Evolutionary conservation across 2,113 vertebrate species (phyloP).

Genomic region (Salvelinus sp.): DNA sequence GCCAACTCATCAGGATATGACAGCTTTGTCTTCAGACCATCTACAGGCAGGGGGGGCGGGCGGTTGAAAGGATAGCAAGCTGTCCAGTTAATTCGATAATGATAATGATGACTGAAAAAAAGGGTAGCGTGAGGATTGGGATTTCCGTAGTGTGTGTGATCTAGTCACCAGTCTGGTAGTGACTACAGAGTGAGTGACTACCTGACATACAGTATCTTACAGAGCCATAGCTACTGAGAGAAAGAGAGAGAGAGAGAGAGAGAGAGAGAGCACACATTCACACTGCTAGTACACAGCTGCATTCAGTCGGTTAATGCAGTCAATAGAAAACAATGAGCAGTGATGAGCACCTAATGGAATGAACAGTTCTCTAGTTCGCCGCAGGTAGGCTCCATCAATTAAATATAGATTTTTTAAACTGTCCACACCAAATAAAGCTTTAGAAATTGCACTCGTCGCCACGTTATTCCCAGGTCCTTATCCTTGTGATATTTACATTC

Average conservation of each 20-base stretch:
- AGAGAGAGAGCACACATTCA: slow-evolving; percentile 45
- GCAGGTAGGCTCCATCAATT: slow-evolving; percentile 9
- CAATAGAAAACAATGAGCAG: slow-evolving; percentile 31
- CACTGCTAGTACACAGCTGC: slow-evolving; percentile 33
- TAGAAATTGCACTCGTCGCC: slow-evolving; percentile 68
- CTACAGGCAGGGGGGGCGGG: slow-evolving; percentile 20
- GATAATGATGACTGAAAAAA: slow-evolving; percentile 20
- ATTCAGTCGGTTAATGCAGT: slow-evolving; percentile 45
- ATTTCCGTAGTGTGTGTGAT: background rate
- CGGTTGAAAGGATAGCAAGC: slow-evolving; percentile 7
- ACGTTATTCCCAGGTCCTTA: slow-evolving; percentile 29
- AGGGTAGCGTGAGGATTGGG: background rate
- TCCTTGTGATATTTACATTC: slow-evolving; percentile 71
- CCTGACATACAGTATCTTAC: slow-evolving; percentile 15
- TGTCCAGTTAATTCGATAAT: slow-evolving; percentile 2
- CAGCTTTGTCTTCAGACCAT: slow-evolving; percentile 4
- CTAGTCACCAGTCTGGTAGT: slow-evolving; percentile 6
- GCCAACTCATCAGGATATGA: background rate
- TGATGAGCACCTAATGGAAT: background rate
- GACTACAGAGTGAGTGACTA: background rate
- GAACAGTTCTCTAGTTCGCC: slow-evolving; percentile 13
- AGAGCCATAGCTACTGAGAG: slow-evolving; percentile 23
- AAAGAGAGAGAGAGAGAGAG: slow-evolving; percentile 16
- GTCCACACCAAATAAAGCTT: slow-evolving; percentile 60
- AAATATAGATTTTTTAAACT: background rate